These are phyloP conservation scores for Panzeria rudis DNA, from an alignment of 2,888 invertebrate species.

Conservation along the genomic window DNA sequence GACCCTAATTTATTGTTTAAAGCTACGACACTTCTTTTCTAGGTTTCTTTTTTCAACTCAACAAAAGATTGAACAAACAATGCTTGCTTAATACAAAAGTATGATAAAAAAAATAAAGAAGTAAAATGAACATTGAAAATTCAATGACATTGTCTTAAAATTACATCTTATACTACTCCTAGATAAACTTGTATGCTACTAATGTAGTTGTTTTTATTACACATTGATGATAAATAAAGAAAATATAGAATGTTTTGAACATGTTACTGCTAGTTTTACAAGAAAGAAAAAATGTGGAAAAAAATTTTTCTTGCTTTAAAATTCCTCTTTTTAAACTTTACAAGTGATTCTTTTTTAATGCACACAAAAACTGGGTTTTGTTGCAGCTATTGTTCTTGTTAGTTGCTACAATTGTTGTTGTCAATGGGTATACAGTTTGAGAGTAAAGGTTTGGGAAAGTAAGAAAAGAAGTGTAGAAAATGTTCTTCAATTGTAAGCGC, in stretches of 20 bases:
- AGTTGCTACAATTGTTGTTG: conserved; percentile 32
- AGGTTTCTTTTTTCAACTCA: not conserved
- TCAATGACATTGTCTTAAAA: conserved; percentile 66
- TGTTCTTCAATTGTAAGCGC: too few species aligned
- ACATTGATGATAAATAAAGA: conserved; percentile 44
- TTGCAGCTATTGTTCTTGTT: conserved; percentile 17
- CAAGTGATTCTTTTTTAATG: conserved; percentile 47
- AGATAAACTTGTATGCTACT: conserved; percentile 21
- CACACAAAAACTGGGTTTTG: conserved; percentile 36
- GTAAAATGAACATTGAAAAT: conserved; percentile 52
- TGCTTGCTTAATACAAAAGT: conserved; percentile 14
- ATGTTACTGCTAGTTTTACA: conserved; percentile 57
- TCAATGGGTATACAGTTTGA: conserved; percentile 6
- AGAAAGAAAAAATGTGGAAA: conserved; percentile 22
- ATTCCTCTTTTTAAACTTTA: conserved; percentile 31
- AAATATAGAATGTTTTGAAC: conserved; percentile 56
- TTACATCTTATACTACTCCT: conserved; percentile 27
- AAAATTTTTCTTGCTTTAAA: conserved; percentile 26
- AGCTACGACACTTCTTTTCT: not conserved
- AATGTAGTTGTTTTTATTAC: conserved; percentile 39
- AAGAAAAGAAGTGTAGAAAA: not conserved
- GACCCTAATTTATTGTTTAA: conserved; percentile 34
- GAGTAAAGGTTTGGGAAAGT: not conserved
- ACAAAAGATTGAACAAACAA: conserved; percentile 30
- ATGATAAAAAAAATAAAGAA: not conserved